A percentile compares a stretch with the other conserved stretches of the same genome.
These are phyloP conservation scores for Allygus modestus DNA, from an alignment of 2,888 invertebrate genomes.

Conservation along the genomic window DNA sequence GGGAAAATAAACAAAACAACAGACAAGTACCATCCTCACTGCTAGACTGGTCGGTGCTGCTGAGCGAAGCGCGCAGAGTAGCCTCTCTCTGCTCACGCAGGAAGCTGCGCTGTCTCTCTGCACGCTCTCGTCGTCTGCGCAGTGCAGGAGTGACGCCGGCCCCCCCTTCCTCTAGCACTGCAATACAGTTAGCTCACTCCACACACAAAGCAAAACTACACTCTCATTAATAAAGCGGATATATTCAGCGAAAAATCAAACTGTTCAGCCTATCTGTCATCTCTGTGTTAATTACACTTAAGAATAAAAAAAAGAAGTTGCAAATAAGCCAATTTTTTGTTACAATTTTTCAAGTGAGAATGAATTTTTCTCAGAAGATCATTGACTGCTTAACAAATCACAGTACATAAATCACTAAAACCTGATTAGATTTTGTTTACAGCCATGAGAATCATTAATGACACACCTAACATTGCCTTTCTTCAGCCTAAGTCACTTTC, in stretches of 20 bases:
- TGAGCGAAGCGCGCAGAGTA: slow-evolving; percentile 58
- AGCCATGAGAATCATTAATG: no score
- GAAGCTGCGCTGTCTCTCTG: slow-evolving; percentile 90
- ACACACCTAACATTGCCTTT: no score
- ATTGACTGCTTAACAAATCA: no score
- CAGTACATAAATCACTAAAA: no score
- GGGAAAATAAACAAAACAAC: neutral
- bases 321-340: no score
- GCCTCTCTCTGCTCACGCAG: slow-evolving; percentile 83
- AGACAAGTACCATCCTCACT: slow-evolving; percentile 62
- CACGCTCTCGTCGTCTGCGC: slow-evolving; percentile 84
- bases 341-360: no score
- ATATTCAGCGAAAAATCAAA: slow-evolving; percentile 6
- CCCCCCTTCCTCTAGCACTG: slow-evolving; percentile 73
- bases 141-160: slow-evolving; percentile 90
- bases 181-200: slow-evolving; percentile 63
- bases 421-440: no score
- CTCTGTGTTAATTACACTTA: slow-evolving; percentile 3
- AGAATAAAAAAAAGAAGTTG: no score
- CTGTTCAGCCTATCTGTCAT: no score
- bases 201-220: slow-evolving; percentile 52
- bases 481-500: no score
- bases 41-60: slow-evolving; percentile 63
- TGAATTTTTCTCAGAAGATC: no score
- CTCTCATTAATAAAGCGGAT: slow-evolving; percentile 34